Evolutionary conservation across 2,888 invertebrate species (phyloP).

Genomic region (Agrochola lychnidis): DNA sequence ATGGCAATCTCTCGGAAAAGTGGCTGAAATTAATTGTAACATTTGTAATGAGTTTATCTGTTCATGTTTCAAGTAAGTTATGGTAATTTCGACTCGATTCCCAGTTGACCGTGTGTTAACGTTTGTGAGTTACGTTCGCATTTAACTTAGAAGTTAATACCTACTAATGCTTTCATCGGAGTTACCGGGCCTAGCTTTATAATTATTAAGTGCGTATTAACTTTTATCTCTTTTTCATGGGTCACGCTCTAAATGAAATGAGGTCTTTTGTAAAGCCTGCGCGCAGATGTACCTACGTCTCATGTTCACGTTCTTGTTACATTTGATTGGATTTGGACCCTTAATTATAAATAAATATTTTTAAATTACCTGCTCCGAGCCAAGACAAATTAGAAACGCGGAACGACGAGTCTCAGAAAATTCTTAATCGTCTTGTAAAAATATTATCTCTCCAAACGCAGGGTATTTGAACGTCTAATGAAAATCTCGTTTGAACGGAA

Average conservation of each 20-base stretch:
- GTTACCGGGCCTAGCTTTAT: slow-evolving; percentile 42
- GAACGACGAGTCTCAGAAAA: slow-evolving; percentile 26
- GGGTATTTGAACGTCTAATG: slow-evolving; percentile 81
- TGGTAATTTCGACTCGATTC: slow-evolving; percentile 52
- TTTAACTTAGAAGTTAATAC: slow-evolving; percentile 42
- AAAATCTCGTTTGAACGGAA: slow-evolving; percentile 82
- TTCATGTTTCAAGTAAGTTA: slow-evolving; percentile 59
- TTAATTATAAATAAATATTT: slow-evolving; percentile 40
- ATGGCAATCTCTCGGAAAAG: slow-evolving; percentile 54
- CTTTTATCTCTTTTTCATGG: slow-evolving; percentile 44
- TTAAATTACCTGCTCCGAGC: slow-evolving; percentile 30
- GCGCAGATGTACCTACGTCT: not conserved
- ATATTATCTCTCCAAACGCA: slow-evolving; percentile 73
- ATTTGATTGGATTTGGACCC: slow-evolving; percentile 14
- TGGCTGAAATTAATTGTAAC: slow-evolving; percentile 57
- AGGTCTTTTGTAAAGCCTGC: slow-evolving; percentile 28
- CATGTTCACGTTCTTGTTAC: not conserved
- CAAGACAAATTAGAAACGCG: slow-evolving; percentile 24
- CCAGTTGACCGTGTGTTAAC: slow-evolving; percentile 37
- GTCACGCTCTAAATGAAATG: slow-evolving; percentile 48
- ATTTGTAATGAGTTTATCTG: slow-evolving; percentile 67
- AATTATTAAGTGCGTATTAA: slow-evolving; percentile 50
- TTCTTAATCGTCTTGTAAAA: slow-evolving; percentile 74
- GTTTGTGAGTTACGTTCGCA: slow-evolving; percentile 38
- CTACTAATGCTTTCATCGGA: slow-evolving; percentile 49